These are phyloP conservation scores for Chymomyza costata DNA, from an alignment of 1,140 invertebrate species.

Conservation along the genomic window DNA sequence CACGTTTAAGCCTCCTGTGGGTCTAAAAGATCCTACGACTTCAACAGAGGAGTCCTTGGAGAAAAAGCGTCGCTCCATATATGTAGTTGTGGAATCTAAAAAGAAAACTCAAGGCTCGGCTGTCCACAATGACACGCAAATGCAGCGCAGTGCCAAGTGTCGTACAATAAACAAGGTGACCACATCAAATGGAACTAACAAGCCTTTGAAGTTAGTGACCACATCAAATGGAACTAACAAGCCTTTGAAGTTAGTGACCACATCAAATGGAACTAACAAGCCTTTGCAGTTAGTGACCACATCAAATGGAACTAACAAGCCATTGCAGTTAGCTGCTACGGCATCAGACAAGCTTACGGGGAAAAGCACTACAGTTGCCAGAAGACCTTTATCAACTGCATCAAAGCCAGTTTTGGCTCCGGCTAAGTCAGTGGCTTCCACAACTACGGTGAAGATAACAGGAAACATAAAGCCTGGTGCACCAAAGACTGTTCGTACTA, in stretches of 20 bases:
- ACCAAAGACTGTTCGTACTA: background rate
- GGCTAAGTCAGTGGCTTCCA: background rate
- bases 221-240: no score
- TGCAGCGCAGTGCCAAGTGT: no score
- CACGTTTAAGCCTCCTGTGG: conserved; percentile 4
- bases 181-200: no score
- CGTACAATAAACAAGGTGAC: no score
- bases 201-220: no score
- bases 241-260: no score
- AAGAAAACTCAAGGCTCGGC: background rate
- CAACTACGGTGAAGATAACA: no score
- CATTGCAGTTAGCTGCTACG: background rate
- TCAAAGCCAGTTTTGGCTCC: background rate
- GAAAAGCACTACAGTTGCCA: no score
- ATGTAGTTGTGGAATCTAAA: conserved; percentile 22
- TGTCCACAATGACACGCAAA: background rate
- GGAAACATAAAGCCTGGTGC: background rate
- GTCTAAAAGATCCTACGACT: background rate
- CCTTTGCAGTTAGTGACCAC: no score
- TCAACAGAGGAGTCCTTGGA: conserved; percentile 2
- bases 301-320: no score
- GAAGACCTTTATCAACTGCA: background rate
- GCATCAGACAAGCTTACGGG: no score
- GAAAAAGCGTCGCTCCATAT: conserved; percentile 23
- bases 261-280: no score